Evolutionary conservation across 2,797 vertebrate species (phyloP), one percentile per base, ranked within the genome.

Genomic region (Taeniopygia guttata): DNA sequence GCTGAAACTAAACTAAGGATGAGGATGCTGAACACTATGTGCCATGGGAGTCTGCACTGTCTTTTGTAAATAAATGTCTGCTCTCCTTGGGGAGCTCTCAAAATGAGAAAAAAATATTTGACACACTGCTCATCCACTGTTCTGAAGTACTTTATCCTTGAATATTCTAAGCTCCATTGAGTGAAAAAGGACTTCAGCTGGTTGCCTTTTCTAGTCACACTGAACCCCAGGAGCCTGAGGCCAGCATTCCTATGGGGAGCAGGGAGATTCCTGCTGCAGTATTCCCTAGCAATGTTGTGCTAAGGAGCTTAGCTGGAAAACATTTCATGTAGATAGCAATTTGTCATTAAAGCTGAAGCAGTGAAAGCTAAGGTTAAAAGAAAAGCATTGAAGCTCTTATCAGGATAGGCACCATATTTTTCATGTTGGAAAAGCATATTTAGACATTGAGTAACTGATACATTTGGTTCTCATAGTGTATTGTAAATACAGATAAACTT

Each of bases 341-440:
- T 84, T 95, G 32, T 94, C 76, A 94, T 89, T 95, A 96, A 95
- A 92, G 78, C 70, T 58, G 78, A 75, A 74, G 78, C 25, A 56
- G 56, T 58, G 90, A 95, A 94, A 88, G 62, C 59, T 96, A 94
- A 95, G 91, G 95, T 94, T 93, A 96, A 95, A 96, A 93, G 83
- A 95, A 90, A 97, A 92, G 74, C 89, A 95, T 89, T 74, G 89
- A 81, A 74, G 80, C 87, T 83, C 85, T 87, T 76, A 72, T 86
- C 66, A 89, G 90, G 46, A 80, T 76, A 58, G 77, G 36, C 73
- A 91, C 62, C n/a, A 9, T 76, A 92, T 90, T 95, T 87, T 94
- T 83, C 85, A 62, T 66, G 54, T 85, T 75, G 66, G 83, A 78
- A 85, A 93, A 91, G 27, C 62, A 8, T 54, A n/a, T 89, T 91